These are phyloP conservation scores for Brachynemurus nebulosus DNA, from an alignment of 2,888 invertebrate genomes.

Conservation along the genomic window DNA sequence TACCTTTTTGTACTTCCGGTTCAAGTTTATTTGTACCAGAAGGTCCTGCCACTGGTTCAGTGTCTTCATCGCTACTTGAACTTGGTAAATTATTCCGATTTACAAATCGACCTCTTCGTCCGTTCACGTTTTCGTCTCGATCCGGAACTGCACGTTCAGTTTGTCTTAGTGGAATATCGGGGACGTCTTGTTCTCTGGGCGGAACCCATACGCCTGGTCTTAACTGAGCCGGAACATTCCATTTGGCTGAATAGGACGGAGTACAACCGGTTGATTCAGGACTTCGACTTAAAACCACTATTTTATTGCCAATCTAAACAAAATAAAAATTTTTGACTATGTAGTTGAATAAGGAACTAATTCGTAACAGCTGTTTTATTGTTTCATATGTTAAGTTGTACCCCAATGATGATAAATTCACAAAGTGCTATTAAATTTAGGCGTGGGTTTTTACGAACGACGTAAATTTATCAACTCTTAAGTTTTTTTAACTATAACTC, in stretches of 20 bases:
- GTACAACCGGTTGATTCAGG: conserved; percentile 39
- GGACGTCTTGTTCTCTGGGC: conserved; percentile 28
- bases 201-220: conserved; percentile 35
- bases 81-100: conserved; percentile 15
- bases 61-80: conserved; percentile 9
- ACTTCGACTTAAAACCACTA: conserved; percentile 57
- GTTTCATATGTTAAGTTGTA: too few relatives aligned
- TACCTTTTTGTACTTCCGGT: conserved; percentile 30
- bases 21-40: not conserved
- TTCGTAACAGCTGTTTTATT: too few relatives aligned
- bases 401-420: too few relatives aligned
- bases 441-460: too few relatives aligned
- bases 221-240: conserved; percentile 22
- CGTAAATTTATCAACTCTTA: too few relatives aligned
- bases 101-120: conserved; percentile 43
- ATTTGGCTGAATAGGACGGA: conserved; percentile 41
- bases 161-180: conserved; percentile 23
- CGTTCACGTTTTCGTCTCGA: conserved; percentile 60
- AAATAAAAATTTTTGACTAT: not conserved
- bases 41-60: conserved; percentile 10
- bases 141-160: conserved; percentile 39
- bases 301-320: conserved; percentile 51
- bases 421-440: too few relatives aligned
- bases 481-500: too few relatives aligned
- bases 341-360: not conserved